Evolutionary conservation across 2,888 invertebrate genomes (phyloP).

Genomic region (Chymomyza caudatula): DNA sequence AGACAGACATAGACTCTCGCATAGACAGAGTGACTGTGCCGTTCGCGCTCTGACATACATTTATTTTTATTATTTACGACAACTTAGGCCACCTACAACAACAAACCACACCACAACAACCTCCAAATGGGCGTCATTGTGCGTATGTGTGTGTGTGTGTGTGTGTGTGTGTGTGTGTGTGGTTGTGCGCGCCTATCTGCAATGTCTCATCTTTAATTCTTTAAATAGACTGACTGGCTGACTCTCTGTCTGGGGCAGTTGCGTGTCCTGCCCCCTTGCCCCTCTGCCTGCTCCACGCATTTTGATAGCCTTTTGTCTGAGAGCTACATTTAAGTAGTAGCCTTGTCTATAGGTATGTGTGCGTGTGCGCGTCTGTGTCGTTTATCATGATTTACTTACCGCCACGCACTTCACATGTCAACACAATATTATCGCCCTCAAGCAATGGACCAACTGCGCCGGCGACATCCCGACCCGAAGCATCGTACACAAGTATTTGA

Average conservation of each 20-base stretch:
- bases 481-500: slow-evolving; percentile 90
- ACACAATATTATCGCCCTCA: slow-evolving; percentile 88
- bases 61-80: slow-evolving; percentile 72
- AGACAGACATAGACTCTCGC: slow-evolving; percentile 40
- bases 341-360: slow-evolving; percentile 20
- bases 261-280: slow-evolving; percentile 39
- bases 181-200: slow-evolving; percentile 48
- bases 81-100: slow-evolving; percentile 51
- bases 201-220: slow-evolving; percentile 67
- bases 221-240: slow-evolving; percentile 57
- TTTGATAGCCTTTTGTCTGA: slow-evolving; percentile 70
- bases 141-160: neutral
- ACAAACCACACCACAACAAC: neutral
- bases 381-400: slow-evolving; percentile 82
- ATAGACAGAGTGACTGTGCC: slow-evolving; percentile 33
- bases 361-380: slow-evolving; percentile 53
- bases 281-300: neutral
- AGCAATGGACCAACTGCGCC: slow-evolving; percentile 89
- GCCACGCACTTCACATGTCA: slow-evolving; percentile 92
- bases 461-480: slow-evolving; percentile 88
- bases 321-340: slow-evolving; percentile 69
- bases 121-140: neutral
- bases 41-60: slow-evolving; percentile 61
- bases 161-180: neutral
- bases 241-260: slow-evolving; percentile 35